A percentile compares a stretch with the other conserved stretches of the same genome.
Evolutionary conservation across 2,888 invertebrate genomes (phyloP).

Genomic region (Trissolcus brochymenae): DNA sequence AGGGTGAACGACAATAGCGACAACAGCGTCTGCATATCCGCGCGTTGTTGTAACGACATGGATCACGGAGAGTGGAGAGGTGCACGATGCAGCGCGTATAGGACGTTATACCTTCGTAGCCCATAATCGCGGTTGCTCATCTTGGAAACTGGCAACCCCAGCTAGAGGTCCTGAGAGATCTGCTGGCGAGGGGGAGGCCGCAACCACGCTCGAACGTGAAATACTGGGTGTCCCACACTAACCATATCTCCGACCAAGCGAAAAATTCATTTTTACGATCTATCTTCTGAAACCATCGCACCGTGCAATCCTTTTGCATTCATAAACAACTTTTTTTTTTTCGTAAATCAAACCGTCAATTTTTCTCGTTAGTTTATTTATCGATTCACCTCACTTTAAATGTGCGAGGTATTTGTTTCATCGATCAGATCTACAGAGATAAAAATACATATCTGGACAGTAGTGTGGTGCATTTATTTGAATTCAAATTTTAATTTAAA

Average conservation of each 20-base stretch:
- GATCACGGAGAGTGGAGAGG: slow-evolving; percentile 52
- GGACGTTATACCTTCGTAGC: slow-evolving; percentile 58
- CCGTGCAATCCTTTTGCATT: slow-evolving; percentile 4
- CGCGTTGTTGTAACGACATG: slow-evolving; percentile 56
- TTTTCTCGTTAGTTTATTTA: too few relatives aligned
- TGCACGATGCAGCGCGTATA: slow-evolving; percentile 49
- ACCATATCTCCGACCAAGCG: slow-evolving; percentile 18
- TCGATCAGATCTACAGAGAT: too few relatives aligned
- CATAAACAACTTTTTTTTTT: slow-evolving; percentile 4
- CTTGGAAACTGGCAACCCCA: slow-evolving; percentile 66
- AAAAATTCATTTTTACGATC: slow-evolving; percentile 28
- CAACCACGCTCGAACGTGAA: slow-evolving; percentile 33
- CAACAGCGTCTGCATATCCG: slow-evolving; percentile 54
- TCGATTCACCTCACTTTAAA: too few relatives aligned
- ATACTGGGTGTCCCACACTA: slow-evolving; percentile 48
- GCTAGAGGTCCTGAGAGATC: slow-evolving; percentile 55
- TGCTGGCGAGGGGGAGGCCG: slow-evolving; percentile 19
- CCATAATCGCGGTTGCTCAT: slow-evolving; percentile 69
- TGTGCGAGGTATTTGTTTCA: too few relatives aligned
- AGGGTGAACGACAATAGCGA: slow-evolving; percentile 48
- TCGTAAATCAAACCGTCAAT: not conserved
- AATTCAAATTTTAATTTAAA: too few relatives aligned
- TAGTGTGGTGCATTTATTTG: too few relatives aligned
- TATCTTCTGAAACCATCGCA: slow-evolving; percentile 22
- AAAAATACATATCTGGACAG: too few relatives aligned